Evolutionary conservation across 1,140 invertebrate genomes (phyloP).

Genomic region (Phymastichus coffea): DNA sequence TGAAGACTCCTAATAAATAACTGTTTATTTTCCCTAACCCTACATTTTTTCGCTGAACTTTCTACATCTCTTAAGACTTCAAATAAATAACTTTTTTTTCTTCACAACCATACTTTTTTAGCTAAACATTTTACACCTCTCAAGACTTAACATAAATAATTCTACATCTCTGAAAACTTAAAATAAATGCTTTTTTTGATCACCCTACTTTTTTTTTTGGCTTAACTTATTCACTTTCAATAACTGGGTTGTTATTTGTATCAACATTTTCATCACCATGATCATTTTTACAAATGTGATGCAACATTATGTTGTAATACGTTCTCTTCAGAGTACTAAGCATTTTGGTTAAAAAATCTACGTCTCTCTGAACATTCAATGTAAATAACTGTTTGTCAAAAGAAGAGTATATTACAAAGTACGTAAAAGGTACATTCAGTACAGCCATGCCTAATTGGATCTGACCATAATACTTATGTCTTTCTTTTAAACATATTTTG

Average conservation of each 20-base stretch:
- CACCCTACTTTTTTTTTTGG: neutral
- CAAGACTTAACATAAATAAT: neutral
- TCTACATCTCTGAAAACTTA: neutral
- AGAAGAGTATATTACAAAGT: slow-evolving; percentile 29
- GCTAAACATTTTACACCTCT: neutral
- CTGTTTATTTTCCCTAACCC: too few relatives aligned
- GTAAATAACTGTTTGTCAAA: slow-evolving; percentile 15
- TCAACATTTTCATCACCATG: neutral
- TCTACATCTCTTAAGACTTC: too few relatives aligned
- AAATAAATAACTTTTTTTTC: too few relatives aligned
- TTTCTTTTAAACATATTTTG: slow-evolving; percentile 27
- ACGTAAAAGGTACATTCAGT: slow-evolving; percentile 18
- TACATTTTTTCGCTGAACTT: too few relatives aligned
- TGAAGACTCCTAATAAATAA: too few relatives aligned
- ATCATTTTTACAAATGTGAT: slow-evolving; percentile 4
- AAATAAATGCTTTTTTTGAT: too few relatives aligned
- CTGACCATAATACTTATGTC: slow-evolving; percentile 29
- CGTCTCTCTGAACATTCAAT: neutral
- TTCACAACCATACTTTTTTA: neutral
- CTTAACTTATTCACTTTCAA: neutral
- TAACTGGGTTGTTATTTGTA: neutral
- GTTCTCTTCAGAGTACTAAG: slow-evolving; percentile 7
- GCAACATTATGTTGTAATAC: slow-evolving; percentile 9
- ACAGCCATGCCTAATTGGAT: slow-evolving; percentile 30
- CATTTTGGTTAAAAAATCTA: neutral